These are phyloP conservation scores for Emberiza fucata DNA, from an alignment of 2,113 vertebrate species.

Conservation along the genomic window DNA sequence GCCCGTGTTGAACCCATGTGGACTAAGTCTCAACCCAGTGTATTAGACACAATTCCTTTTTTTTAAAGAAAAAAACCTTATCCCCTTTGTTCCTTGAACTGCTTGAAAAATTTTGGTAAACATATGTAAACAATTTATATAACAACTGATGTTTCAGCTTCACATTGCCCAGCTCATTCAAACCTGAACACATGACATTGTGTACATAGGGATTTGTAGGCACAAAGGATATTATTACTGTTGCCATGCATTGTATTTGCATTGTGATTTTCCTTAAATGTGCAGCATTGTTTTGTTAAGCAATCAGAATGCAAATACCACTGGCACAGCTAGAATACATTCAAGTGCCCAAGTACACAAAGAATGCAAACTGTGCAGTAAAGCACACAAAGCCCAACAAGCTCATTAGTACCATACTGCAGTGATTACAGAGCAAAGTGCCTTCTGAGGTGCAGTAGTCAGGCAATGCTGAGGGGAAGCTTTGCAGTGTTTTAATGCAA, in stretches of 20 bases:
- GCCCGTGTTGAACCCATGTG: rapidly evolving
- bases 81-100: neutral
- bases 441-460: neutral
- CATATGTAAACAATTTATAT: neutral
- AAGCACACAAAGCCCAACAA: constrained; percentile 57
- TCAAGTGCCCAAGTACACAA: constrained; percentile 18
- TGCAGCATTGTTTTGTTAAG: constrained; percentile 25
- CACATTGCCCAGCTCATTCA: neutral
- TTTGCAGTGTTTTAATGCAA: neutral
- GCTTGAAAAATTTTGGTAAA: neutral
- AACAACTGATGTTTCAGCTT: neutral
- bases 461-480: neutral
- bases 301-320: constrained; percentile 34
- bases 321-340: constrained; percentile 19
- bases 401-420: constrained; percentile 41
- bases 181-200: neutral
- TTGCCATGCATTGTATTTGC: neutral
- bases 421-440: constrained; percentile 42
- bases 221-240: neutral
- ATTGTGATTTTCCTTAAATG: neutral
- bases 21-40: neutral
- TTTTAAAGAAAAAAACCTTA: neutral
- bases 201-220: neutral
- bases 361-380: constrained; percentile 38
- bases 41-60: neutral